Percentiles rank a stretch among this genome's conserved stretches.
phyloP scores from a whole-genome alignment of 2,113 vertebrate species.

The Rhabdomys dilectus region DNA sequence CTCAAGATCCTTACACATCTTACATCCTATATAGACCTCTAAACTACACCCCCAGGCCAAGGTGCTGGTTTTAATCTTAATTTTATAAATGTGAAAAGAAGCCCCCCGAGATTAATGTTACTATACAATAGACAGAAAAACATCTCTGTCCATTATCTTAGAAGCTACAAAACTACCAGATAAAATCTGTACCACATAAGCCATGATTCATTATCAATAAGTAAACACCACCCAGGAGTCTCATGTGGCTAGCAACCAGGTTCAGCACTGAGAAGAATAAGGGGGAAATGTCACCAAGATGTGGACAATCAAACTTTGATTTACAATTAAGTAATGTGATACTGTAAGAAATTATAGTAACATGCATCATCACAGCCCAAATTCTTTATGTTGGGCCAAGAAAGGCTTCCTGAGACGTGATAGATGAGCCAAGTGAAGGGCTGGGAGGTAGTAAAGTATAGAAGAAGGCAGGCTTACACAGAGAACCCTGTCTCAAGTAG shows the following conservation, averaged over 20 bases:
- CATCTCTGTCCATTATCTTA: not conserved
- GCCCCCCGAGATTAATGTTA: conserved; percentile 32
- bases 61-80: conserved; percentile 31
- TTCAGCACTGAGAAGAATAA: not conserved
- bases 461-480: too few species aligned
- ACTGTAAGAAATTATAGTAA: not conserved
- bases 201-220: conserved; percentile 32
- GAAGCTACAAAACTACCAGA: not conserved
- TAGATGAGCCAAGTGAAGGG: not conserved
- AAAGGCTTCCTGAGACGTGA: conserved; percentile 34
- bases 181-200: not conserved
- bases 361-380: not conserved
- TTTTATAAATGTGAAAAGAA: conserved; percentile 28
- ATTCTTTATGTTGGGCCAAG: not conserved
- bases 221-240: conserved; percentile 4
- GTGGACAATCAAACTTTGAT: not conserved
- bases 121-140: not conserved
- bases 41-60: not conserved
- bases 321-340: not conserved
- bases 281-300: not conserved
- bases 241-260: not conserved
- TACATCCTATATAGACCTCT: not conserved
- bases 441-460: too few species aligned
- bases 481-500: too few species aligned
- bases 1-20: not conserved